Evolutionary conservation across 2,113 vertebrate species (phyloP).

Genomic region (Nymphicus hollandicus): DNA sequence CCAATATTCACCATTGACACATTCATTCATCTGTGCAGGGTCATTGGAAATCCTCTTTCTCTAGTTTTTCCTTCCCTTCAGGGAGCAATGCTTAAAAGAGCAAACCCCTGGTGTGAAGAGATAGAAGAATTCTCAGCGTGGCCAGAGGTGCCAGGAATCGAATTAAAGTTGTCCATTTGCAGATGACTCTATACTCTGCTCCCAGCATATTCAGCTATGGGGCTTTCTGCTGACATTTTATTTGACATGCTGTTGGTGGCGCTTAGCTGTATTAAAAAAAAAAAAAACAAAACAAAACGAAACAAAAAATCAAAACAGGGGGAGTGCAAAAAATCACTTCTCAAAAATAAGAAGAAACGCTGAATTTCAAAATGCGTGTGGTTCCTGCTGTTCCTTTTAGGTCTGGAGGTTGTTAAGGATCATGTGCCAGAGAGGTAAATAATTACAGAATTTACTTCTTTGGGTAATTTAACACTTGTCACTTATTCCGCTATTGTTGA

Average conservation of each 20-base stretch:
- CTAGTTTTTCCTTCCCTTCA: slow-evolving; percentile 81
- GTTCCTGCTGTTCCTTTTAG: slow-evolving; percentile 53
- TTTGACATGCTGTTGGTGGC: slow-evolving; percentile 53
- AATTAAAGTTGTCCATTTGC: slow-evolving; percentile 83
- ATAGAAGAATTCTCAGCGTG: slow-evolving; percentile 78
- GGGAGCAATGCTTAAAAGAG: slow-evolving; percentile 82
- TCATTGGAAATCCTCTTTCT: slow-evolving; percentile 83
- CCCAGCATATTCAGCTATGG: slow-evolving; percentile 36
- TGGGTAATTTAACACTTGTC: slow-evolving; percentile 76
- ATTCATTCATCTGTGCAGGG: slow-evolving; percentile 81
- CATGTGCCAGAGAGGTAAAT: slow-evolving; percentile 64
- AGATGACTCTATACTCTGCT: slow-evolving; percentile 69
- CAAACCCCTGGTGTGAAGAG: slow-evolving; percentile 82
- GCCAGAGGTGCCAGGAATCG: slow-evolving; percentile 75
- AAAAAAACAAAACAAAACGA: not conserved
- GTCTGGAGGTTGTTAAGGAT: slow-evolving; percentile 43
- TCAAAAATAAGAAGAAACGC: slow-evolving; percentile 50
- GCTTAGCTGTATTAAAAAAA: slow-evolving; percentile 15
- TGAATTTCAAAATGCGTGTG: slow-evolving; percentile 23
- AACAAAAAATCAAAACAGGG: not conserved
- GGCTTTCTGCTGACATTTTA: slow-evolving; percentile 48
- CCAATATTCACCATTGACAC: slow-evolving; percentile 83
- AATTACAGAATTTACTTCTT: slow-evolving; percentile 75
- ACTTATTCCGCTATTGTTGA: slow-evolving; percentile 74
- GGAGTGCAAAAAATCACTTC: slow-evolving; percentile 30